These are phyloP conservation scores for Galleria mellonella DNA, from an alignment of 1,140 invertebrate genomes.

Conservation along the genomic window DNA sequence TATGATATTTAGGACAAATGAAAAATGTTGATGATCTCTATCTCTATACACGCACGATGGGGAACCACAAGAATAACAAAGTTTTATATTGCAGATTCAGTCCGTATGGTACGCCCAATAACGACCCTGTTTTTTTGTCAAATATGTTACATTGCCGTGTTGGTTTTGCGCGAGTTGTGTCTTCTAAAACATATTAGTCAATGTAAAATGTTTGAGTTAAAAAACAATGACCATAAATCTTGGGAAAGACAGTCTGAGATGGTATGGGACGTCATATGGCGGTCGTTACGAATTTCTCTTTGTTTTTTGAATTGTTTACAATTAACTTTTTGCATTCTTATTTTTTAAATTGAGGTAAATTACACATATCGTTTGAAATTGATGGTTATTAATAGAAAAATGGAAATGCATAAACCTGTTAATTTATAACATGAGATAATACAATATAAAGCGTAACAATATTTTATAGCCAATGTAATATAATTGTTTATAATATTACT, in stretches of 20 bases:
- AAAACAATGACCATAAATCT: conserved; percentile 29
- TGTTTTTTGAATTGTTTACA: conserved; percentile 53
- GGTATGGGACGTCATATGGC: conserved; percentile 64
- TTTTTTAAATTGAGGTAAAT: too few relatives aligned
- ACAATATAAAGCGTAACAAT: too few relatives aligned
- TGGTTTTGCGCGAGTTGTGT: neutral
- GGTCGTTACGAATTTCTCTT: conserved; percentile 56
- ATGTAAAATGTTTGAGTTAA: neutral
- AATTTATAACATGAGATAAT: too few relatives aligned
- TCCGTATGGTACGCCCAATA: conserved; percentile 34
- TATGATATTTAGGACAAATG: too few relatives aligned
- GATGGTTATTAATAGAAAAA: too few relatives aligned
- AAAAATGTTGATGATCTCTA: conserved; percentile 26
- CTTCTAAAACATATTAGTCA: neutral
- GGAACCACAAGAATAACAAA: conserved; percentile 32
- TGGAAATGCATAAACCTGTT: too few relatives aligned
- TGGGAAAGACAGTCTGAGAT: conserved; percentile 27
- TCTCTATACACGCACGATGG: conserved; percentile 26
- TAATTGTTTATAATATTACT: too few relatives aligned
- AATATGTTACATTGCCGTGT: conserved; percentile 28
- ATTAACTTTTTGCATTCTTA: conserved; percentile 36
- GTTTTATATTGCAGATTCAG: conserved; percentile 39
- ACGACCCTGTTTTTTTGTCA: conserved; percentile 26
- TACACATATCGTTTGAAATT: too few relatives aligned
- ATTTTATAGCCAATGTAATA: too few relatives aligned